Conservation (phyloP, 2,888 invertebrate species). For the Cylindroiulus punctatus region DNA sequence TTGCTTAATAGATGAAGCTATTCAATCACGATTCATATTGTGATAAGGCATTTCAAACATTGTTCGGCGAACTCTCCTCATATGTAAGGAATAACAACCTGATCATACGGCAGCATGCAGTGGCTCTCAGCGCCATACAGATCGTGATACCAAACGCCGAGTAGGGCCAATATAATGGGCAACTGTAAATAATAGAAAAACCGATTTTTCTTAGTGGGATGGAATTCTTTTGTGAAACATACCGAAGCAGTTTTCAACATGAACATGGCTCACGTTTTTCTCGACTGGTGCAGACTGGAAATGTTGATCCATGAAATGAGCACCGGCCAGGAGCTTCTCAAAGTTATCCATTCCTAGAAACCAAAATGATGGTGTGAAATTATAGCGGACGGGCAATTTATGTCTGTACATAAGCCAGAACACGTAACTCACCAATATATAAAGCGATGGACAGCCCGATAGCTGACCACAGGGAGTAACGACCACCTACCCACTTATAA, state of each 20-base stretch:
- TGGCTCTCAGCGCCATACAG: slow-evolving; percentile 96
- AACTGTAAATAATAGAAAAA: slow-evolving; percentile 71
- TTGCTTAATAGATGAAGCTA: too few relatives aligned
- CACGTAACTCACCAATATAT: slow-evolving; percentile 75
- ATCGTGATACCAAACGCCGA: slow-evolving; percentile 95
- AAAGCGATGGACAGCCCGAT: slow-evolving; percentile 97
- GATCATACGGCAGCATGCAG: slow-evolving; percentile 96
- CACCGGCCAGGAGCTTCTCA: slow-evolving; percentile 88
- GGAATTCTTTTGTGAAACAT: slow-evolving; percentile 1
- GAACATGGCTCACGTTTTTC: slow-evolving; percentile 81
- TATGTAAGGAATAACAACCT: slow-evolving; percentile 67
- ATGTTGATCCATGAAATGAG: slow-evolving; percentile 93
- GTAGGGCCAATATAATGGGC: slow-evolving; percentile 89
- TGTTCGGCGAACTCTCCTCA: too few relatives aligned
- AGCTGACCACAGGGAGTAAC: slow-evolving; percentile 98
- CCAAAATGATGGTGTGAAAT: not conserved
- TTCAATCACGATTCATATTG: too few relatives aligned
- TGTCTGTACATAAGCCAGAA: not conserved
- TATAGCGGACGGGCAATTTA: not conserved
- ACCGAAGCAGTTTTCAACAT: too few relatives aligned
- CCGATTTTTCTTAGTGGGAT: too few relatives aligned
- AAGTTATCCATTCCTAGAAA: slow-evolving; percentile 83
- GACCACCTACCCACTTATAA: slow-evolving; percentile 92
- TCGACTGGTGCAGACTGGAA: slow-evolving; percentile 86
- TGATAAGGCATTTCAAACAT: too few relatives aligned